Evolutionary conservation across 2,888 invertebrate species (phyloP), one percentile per base, ranked within the genome.

Genomic region (Hirtodrosophila duncani): DNA sequence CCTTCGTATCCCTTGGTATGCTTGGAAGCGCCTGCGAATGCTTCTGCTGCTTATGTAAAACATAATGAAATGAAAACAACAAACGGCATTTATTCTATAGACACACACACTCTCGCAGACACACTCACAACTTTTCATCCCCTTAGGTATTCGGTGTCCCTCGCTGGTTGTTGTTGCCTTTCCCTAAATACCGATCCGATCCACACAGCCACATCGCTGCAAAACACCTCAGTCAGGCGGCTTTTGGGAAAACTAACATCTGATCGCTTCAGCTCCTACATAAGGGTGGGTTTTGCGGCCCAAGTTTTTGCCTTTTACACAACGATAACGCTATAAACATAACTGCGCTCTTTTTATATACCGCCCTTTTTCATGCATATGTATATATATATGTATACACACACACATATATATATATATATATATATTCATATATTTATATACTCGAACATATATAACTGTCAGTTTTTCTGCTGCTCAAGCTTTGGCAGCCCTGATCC

Each of bases 191-290:
- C 37, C 33, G 20, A 10, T 23, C 33, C 26, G 41, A 20, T 17
- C 23, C 34, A 26, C 3, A 9, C 18, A 26, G 3, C 20, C 27
- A 20, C 45, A 45, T 26, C 52, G 13, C 30, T 26, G 27, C n/a
- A 30, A 7, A 18, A 18, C 52, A 58, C 50, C 64, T 55, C 55
- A 56, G 53, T 51, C 55, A 53, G 37, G 57, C 45, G 60, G 63
- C 60, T 59, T 80, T 77, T 81, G 84, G 84, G 84, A 85, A 85
- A 85, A 85, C 85, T 85, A 85, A 85, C 85, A 85, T 85, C 82
- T 86, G 86, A 85, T 85, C 83, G 45, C 30, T 42, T 27, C 46
- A 42, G 41, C 31, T 48, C 46, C 29, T 42, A 45, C 20, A 57
- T 66, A 83, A 57, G 82, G 83, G 81, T 81, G 82, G 78, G 66